Conservation (phyloP, 2,797 vertebrate genomes). For the Euthynnus affinis region DNA sequence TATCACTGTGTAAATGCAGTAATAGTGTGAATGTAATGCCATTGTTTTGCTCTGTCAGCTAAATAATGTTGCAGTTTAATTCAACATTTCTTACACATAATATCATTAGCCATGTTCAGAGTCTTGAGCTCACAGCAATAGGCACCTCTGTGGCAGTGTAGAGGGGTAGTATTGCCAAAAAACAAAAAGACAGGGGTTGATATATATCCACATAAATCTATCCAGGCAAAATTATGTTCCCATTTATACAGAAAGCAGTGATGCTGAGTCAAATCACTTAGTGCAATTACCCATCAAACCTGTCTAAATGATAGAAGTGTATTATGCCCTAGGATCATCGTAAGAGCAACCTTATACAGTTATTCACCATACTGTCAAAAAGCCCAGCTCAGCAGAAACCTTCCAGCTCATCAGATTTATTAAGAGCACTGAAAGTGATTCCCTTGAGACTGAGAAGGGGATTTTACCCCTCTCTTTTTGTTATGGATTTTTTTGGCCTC, state of each 20-base stretch:
- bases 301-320: constrained; percentile 51
- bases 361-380: constrained; percentile 61
- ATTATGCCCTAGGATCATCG: constrained; percentile 46
- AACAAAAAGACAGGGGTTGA: constrained; percentile 18
- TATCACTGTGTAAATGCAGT: constrained; percentile 9
- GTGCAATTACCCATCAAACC: constrained; percentile 63
- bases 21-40: not conserved
- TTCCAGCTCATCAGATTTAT: constrained; percentile 63
- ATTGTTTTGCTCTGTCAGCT: not conserved
- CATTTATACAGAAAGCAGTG: constrained; percentile 57
- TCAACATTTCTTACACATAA: constrained; percentile 15
- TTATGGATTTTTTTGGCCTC: constrained; percentile 45
- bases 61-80: not conserved
- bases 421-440: constrained; percentile 54
- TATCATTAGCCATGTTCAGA: constrained; percentile 2
- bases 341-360: constrained; percentile 48
- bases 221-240: constrained; percentile 44
- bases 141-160: not conserved
- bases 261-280: constrained; percentile 79
- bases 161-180: constrained; percentile 9
- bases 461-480: constrained; percentile 54
- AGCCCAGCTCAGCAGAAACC: constrained; percentile 70
- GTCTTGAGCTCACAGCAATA: not conserved
- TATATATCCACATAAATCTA: constrained; percentile 44
- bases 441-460: constrained; percentile 53